Percentiles rank a stretch among this genome's conserved stretches.
phyloP scores from a whole-genome alignment of 37 sponge, comb jelly and placozoan species.

The Aplysina aerophoba region DNA sequence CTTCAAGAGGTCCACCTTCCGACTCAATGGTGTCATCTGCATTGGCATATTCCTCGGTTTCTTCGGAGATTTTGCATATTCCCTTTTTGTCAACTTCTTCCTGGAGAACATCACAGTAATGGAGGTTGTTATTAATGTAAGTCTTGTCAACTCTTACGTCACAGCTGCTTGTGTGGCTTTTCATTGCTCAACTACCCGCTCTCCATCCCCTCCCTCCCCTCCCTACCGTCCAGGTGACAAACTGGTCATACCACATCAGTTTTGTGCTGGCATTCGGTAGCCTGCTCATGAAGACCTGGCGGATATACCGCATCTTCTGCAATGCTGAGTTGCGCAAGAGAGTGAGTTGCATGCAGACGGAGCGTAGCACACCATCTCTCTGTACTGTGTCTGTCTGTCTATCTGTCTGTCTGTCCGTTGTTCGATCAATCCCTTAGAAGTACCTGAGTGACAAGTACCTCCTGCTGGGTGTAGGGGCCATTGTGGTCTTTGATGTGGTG shows the following conservation, averaged over 20 bases:
- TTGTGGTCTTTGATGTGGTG: background rate
- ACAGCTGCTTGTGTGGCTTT: no score
- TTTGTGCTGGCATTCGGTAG: constrained; percentile 4
- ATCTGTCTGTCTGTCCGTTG: no score
- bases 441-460: constrained; percentile 18
- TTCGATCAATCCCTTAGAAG: background rate
- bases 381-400: no score
- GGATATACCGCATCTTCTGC: constrained; percentile 18
- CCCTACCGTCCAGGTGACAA: background rate
- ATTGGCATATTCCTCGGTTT: background rate
- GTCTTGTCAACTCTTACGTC: background rate
- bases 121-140: background rate
- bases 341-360: background rate
- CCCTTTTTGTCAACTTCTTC: background rate
- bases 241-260: background rate
- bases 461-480: background rate
- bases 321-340: constrained; percentile 10
- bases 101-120: background rate
- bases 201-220: no score
- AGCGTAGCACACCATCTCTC: no score
- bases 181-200: background rate
- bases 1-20: constrained; percentile 13
- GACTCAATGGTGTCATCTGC: constrained; percentile 10
- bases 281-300: constrained; percentile 32
- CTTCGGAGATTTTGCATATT: background rate